Percentiles rank a stretch among this genome's conserved stretches.
phyloP scores from a whole-genome alignment of 2,113 vertebrate genomes.

The Prolemur simus region DNA sequence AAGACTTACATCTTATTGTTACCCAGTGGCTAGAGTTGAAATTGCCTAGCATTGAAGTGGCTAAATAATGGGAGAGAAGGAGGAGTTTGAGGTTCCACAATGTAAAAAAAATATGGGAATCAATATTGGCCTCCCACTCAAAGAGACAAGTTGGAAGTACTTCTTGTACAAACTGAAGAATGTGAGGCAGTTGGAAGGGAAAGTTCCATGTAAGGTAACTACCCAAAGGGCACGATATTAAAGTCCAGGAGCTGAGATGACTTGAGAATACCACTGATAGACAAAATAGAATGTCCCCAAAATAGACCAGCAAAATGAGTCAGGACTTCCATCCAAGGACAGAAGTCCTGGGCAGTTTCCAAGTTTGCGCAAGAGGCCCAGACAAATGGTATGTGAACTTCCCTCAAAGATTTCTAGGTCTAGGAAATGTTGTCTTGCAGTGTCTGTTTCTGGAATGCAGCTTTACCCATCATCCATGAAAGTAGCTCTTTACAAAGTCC shows the following conservation, averaged over 20 bases:
- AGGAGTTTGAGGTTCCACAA: neutral
- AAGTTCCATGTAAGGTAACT: neutral
- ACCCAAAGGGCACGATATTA: neutral
- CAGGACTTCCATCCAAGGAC: neutral
- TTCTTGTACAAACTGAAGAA: neutral
- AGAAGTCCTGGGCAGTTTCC: neutral
- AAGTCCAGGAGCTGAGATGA: neutral
- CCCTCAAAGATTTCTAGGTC: neutral
- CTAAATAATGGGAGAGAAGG: neutral
- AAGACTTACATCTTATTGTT: neutral
- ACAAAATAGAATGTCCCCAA: neutral
- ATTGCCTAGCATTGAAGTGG: neutral
- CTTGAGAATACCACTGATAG: neutral
- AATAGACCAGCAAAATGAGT: neutral
- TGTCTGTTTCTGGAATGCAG: neutral
- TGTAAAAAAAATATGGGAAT: neutral
- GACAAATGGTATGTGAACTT: neutral
- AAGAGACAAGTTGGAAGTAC: neutral
- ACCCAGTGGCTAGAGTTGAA: neutral
- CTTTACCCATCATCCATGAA: neutral
- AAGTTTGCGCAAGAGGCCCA: neutral
- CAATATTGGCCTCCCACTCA: neutral
- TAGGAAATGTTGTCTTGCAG: neutral
- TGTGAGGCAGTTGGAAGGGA: neutral
- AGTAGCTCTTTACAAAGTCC: neutral